Conservation (phyloP, 2,113 vertebrate species). For the Galeopterus variegatus region DNA sequence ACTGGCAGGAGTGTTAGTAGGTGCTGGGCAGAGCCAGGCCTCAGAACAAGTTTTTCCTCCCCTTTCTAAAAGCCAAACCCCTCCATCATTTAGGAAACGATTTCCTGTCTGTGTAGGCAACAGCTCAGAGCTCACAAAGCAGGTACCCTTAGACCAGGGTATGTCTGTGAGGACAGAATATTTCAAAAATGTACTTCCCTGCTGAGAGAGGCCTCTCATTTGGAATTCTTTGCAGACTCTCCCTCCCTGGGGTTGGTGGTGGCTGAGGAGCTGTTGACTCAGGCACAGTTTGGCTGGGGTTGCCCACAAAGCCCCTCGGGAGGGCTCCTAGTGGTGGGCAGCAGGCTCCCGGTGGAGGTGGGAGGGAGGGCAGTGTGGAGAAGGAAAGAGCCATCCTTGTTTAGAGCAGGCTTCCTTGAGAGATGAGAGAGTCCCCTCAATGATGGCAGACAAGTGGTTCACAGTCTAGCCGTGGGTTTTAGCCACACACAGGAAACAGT, state of each 20-base stretch:
- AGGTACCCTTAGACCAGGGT: background rate
- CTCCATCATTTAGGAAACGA: background rate
- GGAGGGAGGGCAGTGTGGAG: accelerated
- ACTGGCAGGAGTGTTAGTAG: background rate
- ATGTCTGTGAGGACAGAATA: background rate
- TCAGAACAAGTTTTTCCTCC: background rate
- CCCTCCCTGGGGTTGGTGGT: background rate
- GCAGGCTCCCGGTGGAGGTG: accelerated
- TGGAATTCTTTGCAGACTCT: background rate
- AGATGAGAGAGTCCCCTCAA: background rate
- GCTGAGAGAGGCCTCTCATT: background rate
- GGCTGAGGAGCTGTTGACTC: background rate
- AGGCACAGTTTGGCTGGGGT: background rate
- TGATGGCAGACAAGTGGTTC: background rate
- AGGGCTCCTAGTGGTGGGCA: background rate
- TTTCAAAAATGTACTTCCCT: background rate
- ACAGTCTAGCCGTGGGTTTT: background rate
- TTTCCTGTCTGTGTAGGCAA: slow-evolving; percentile 51
- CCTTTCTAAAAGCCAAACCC: background rate
- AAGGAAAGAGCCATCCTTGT: background rate
- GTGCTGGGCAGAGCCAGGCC: background rate
- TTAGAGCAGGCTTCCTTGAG: accelerated
- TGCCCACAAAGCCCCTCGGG: background rate
- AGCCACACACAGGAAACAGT: background rate
- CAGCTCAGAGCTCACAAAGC: background rate